Conservation (phyloP, 1,140 invertebrate species). For the Dinoponera quadriceps region DNA sequence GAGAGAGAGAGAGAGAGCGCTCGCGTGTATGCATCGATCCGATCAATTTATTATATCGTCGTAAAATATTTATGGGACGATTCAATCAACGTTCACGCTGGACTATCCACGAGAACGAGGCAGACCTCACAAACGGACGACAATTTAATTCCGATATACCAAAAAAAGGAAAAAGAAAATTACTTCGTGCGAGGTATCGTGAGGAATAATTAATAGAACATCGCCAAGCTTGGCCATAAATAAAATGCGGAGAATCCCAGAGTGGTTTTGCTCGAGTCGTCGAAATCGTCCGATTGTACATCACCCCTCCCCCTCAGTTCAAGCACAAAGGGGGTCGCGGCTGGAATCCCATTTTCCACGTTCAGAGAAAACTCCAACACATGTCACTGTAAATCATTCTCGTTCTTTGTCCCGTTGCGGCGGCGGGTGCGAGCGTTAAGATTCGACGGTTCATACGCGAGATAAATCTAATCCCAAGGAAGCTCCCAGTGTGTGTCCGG, state of each 20-base stretch:
- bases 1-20: background rate
- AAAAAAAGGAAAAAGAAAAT: background rate
- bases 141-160: background rate
- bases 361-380: constrained; percentile 66
- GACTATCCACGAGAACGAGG: constrained; percentile 2
- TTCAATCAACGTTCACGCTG: constrained; percentile 2
- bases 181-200: background rate
- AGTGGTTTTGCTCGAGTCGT: background rate
- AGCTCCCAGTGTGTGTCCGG: constrained; percentile 4
- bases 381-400: constrained; percentile 53
- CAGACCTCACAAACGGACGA: background rate
- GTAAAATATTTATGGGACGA: constrained; percentile 37
- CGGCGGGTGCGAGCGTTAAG: constrained; percentile 21
- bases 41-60: constrained; percentile 29
- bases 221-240: constrained; percentile 1
- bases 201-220: background rate
- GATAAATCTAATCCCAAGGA: constrained; percentile 56
- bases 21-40: constrained; percentile 23
- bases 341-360: constrained; percentile 57
- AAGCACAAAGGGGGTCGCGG: constrained; percentile 20
- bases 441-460: constrained; percentile 26
- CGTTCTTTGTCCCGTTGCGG: constrained; percentile 54
- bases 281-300: constrained; percentile 20
- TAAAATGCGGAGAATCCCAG: constrained; percentile 2
- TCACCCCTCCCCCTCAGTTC: background rate